Evolutionary conservation across 2,888 invertebrate genomes (phyloP).

Genomic region (Drosophila antonietae): DNA sequence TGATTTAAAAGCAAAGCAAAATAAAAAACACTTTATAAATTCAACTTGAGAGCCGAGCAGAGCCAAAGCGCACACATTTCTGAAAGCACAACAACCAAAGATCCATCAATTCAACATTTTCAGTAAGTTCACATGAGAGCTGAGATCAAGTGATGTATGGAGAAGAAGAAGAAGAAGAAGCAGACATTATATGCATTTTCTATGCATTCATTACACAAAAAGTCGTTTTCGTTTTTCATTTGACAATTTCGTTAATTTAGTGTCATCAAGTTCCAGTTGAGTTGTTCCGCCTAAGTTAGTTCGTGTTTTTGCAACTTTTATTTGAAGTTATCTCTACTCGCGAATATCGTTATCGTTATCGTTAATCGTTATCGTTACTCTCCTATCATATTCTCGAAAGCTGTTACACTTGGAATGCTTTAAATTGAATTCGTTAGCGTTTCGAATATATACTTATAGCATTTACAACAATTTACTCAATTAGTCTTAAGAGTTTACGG

Average conservation of each 20-base stretch:
- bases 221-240: constrained; percentile 62
- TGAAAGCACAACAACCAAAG: constrained; percentile 84
- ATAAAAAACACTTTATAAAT: constrained; percentile 21
- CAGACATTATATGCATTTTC: constrained; percentile 7
- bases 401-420: constrained; percentile 66
- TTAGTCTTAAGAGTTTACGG: constrained; percentile 63
- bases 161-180: constrained; percentile 6
- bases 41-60: constrained; percentile 66
- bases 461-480: constrained; percentile 58
- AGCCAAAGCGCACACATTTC: constrained; percentile 64
- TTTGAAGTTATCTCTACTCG: constrained; percentile 55
- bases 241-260: constrained; percentile 62
- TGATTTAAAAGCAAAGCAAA: constrained; percentile 18
- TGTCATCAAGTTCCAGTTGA: constrained; percentile 75
- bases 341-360: constrained; percentile 45
- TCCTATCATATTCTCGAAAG: constrained; percentile 48
- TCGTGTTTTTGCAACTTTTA: constrained; percentile 63
- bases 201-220: constrained; percentile 53
- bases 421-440: constrained; percentile 48
- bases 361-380: constrained; percentile 22
- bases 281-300: constrained; percentile 74
- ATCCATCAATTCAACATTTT: constrained; percentile 43
- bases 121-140: constrained; percentile 58
- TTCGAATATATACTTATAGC: constrained; percentile 44
- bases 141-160: constrained; percentile 29